phyloP scores from a whole-genome alignment of 2,888 invertebrate species.

The Baccha elongata region DNA sequence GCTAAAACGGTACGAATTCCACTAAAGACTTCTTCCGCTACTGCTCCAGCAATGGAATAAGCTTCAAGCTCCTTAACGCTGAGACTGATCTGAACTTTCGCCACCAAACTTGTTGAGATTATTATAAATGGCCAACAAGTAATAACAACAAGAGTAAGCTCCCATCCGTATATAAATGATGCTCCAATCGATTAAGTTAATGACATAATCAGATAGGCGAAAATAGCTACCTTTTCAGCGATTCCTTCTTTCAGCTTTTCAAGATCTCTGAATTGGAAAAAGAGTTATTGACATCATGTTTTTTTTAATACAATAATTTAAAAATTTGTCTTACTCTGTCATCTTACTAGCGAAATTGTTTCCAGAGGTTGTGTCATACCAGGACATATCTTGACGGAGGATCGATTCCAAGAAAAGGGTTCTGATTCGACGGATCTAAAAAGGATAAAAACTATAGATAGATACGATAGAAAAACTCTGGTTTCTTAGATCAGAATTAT shows the following conservation, averaged over 20 bases:
- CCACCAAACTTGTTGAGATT: slow-evolving; percentile 88
- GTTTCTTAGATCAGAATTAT: no score
- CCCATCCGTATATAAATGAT: slow-evolving; percentile 92
- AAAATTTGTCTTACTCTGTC: slow-evolving; percentile 86
- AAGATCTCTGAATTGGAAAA: slow-evolving; percentile 85
- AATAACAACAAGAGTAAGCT: slow-evolving; percentile 91
- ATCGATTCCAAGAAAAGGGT: slow-evolving; percentile 86
- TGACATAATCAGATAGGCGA: slow-evolving; percentile 88
- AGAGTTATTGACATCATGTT: neutral
- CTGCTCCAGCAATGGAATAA: slow-evolving; percentile 89
- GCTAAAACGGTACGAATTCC: slow-evolving; percentile 90
- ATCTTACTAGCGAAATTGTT: slow-evolving; percentile 89
- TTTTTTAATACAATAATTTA: neutral
- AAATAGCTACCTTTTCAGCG: slow-evolving; percentile 91
- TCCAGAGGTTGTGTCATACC: slow-evolving; percentile 88
- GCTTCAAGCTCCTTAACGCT: slow-evolving; percentile 87
- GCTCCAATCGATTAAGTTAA: slow-evolving; percentile 89
- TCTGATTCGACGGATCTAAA: slow-evolving; percentile 85
- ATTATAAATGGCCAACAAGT: slow-evolving; percentile 90
- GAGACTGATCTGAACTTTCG: slow-evolving; percentile 87
- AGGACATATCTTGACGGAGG: slow-evolving; percentile 88
- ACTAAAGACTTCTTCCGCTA: slow-evolving; percentile 90
- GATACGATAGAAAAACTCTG: neutral
- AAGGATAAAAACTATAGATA: neutral
- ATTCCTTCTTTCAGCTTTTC: slow-evolving; percentile 92